phyloP scores from a whole-genome alignment of 2,113 vertebrate genomes.

The Peucedramus taeniatus region DNA sequence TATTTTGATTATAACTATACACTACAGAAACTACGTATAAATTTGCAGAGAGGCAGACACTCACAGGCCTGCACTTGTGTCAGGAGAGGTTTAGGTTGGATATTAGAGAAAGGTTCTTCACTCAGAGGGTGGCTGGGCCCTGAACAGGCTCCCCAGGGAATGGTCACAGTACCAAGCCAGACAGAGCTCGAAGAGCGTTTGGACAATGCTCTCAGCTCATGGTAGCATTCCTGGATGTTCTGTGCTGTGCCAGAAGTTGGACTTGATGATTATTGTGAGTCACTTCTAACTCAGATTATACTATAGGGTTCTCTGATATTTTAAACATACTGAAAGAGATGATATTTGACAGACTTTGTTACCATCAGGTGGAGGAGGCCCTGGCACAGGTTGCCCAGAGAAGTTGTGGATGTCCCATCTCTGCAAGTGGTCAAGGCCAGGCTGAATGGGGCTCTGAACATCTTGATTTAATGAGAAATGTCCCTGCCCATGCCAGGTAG shows the following conservation, averaged over 20 bases:
- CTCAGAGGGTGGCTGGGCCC: neutral
- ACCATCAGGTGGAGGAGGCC: neutral
- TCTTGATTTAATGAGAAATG: neutral
- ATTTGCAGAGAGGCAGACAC: neutral
- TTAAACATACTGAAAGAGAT: neutral
- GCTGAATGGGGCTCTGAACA: neutral
- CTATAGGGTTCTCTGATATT: neutral
- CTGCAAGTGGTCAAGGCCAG: neutral
- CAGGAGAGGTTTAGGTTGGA: neutral
- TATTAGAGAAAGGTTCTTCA: neutral
- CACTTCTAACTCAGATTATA: neutral
- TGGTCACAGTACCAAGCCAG: neutral
- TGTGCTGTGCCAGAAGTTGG: accelerated
- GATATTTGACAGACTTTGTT: neutral
- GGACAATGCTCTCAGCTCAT: too few relatives aligned
- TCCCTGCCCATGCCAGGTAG: neutral
- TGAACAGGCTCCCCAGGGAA: neutral
- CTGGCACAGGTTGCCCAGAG: neutral
- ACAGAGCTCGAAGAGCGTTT: accelerated
- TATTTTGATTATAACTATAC: neutral
- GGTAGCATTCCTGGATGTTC: neutral
- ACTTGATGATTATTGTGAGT: neutral
- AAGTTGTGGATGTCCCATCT: neutral
- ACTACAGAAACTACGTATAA: neutral
- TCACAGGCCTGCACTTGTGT: neutral